Evolutionary conservation across 2,113 vertebrate species (phyloP).

Genomic region (Apistogramma diplotaenia): DNA sequence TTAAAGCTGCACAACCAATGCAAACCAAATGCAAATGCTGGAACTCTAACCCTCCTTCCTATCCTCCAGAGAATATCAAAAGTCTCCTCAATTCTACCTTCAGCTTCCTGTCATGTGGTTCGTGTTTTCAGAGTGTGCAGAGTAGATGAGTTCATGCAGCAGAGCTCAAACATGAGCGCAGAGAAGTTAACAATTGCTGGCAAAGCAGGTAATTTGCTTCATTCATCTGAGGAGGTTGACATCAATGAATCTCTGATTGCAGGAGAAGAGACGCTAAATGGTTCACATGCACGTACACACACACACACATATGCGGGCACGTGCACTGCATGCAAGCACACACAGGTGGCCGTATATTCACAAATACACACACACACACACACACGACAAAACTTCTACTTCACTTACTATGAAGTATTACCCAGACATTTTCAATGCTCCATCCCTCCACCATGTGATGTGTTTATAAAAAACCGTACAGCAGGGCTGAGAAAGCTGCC

Average conservation of each 20-base stretch:
- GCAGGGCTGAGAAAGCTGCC: slow-evolving; percentile 7
- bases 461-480: slow-evolving; percentile 4
- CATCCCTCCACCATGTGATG: not conserved
- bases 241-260: slow-evolving; percentile 56
- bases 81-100: not conserved
- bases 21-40: not conserved
- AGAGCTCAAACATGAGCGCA: not conserved
- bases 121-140: not conserved
- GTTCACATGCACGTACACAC: no score
- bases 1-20: not conserved
- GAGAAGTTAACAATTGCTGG: slow-evolving; percentile 13
- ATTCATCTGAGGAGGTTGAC: slow-evolving; percentile 36
- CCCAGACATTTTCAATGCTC: not conserved
- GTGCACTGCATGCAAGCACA: not conserved
- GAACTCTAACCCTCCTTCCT: not conserved
- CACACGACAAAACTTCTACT: slow-evolving; percentile 36
- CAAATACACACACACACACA: not conserved
- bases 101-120: not conserved
- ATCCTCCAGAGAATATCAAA: not conserved
- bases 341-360: not conserved
- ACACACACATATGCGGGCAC: not conserved
- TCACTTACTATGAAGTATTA: slow-evolving; percentile 25
- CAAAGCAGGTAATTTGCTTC: slow-evolving; percentile 41
- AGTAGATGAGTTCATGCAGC: not conserved
- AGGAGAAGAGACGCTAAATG: slow-evolving; percentile 26